These are phyloP conservation scores for Dipodomys merriami DNA, from an alignment of 2,113 vertebrate genomes.

Conservation along the genomic window DNA sequence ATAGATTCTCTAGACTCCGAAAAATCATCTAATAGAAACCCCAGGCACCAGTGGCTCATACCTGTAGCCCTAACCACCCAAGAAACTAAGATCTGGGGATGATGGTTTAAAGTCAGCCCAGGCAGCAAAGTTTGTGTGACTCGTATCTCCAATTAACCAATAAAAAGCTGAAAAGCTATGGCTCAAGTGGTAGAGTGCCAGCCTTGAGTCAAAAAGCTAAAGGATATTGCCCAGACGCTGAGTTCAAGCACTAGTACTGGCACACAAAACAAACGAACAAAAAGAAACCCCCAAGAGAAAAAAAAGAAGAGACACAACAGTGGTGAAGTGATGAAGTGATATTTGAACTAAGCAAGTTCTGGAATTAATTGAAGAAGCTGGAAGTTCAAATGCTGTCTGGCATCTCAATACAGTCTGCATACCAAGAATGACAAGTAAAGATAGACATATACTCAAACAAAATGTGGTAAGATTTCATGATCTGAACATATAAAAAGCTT, in stretches of 20 bases:
- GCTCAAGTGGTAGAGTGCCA: too few species aligned
- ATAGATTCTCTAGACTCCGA: background rate
- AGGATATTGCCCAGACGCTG: too few species aligned
- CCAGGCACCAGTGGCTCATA: background rate
- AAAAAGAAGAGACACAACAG: background rate
- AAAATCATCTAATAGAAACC: background rate
- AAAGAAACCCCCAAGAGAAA: too few species aligned
- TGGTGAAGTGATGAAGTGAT: background rate
- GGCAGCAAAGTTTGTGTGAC: too few species aligned
- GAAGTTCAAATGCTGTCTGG: background rate
- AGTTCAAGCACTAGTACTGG: too few species aligned
- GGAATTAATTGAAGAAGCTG: background rate
- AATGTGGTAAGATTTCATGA: background rate
- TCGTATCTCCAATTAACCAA: too few species aligned
- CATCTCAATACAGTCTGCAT: background rate
- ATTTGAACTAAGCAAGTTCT: background rate
- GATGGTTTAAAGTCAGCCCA: too few species aligned
- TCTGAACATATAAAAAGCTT: background rate
- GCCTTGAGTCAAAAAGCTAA: too few species aligned
- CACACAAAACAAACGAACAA: too few species aligned
- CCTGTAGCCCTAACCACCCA: too few species aligned
- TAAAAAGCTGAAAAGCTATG: too few species aligned
- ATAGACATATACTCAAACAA: background rate
- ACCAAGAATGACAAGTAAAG: background rate
- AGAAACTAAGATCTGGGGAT: too few species aligned